Evolutionary conservation across 2,797 vertebrate genomes (phyloP).

Genomic region (Leucoraja ocellata): DNA sequence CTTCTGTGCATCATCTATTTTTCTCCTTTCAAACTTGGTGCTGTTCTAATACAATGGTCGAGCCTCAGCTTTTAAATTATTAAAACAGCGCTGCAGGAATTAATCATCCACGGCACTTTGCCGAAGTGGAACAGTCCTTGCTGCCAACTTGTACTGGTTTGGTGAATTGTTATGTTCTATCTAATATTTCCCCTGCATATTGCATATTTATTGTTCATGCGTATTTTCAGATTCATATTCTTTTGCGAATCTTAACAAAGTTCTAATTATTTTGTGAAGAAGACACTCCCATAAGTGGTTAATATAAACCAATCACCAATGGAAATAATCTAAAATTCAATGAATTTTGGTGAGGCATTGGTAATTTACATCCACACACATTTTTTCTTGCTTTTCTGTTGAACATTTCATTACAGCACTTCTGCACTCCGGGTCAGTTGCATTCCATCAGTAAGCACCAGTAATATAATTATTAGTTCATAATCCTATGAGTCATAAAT

Average conservation of each 20-base stretch:
- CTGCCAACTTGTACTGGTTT: neutral
- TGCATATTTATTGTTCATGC: neutral
- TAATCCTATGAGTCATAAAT: neutral
- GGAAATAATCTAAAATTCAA: neutral
- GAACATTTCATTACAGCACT: neutral
- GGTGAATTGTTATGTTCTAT: neutral
- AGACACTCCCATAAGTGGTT: too few species aligned
- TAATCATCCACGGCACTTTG: neutral
- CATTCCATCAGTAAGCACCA: neutral
- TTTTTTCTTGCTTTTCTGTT: neutral
- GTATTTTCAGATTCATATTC: too few species aligned
- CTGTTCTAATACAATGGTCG: neutral
- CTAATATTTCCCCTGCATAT: too few species aligned
- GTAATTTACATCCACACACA: neutral
- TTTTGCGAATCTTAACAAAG: too few species aligned
- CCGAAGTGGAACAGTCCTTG: neutral
- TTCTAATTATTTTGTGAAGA: neutral
- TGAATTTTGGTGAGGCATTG: neutral
- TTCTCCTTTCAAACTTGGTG: neutral
- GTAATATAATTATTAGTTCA: neutral
- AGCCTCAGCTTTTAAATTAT: constrained; percentile 16
- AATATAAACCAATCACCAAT: neutral
- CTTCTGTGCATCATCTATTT: neutral
- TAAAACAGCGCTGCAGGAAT: neutral
- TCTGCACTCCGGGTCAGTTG: neutral